Evolutionary conservation across 2,113 vertebrate species (phyloP).

Genomic region (Uropsilus gracilis): DNA sequence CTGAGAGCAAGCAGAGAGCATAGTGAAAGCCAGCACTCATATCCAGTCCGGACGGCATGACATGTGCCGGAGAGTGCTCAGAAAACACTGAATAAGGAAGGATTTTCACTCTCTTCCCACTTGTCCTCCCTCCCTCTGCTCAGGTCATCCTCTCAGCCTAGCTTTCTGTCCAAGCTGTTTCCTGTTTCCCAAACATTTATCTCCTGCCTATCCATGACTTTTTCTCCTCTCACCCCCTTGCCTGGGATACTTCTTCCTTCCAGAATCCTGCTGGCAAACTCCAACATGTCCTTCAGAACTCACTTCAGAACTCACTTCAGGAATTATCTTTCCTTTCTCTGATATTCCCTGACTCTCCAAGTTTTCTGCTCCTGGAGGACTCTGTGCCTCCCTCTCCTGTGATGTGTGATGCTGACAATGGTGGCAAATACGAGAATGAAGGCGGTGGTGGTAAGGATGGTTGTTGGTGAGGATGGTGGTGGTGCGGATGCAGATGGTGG

Average conservation of each 20-base stretch:
- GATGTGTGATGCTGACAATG: background rate
- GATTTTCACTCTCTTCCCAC: background rate
- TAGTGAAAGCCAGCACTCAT: background rate
- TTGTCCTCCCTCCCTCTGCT: background rate
- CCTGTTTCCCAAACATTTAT: slow-evolving; percentile 61
- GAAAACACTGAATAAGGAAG: background rate
- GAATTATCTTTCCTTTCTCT: background rate
- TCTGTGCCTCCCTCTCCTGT: background rate
- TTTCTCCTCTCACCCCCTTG: background rate
- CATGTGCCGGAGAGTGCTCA: background rate
- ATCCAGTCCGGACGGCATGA: background rate
- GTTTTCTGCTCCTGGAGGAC: background rate
- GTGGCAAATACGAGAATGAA: too few relatives aligned
- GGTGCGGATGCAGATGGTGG: too few relatives aligned
- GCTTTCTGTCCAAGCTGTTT: slow-evolving; percentile 47
- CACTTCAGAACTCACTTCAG: slow-evolving; percentile 7
- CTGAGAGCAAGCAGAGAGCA: background rate
- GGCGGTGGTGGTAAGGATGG: background rate
- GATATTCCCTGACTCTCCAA: too few relatives aligned
- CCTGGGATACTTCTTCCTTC: slow-evolving; percentile 37
- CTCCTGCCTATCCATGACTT: background rate
- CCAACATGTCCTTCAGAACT: background rate
- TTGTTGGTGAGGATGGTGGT: background rate
- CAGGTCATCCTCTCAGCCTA: background rate
- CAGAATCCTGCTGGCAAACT: slow-evolving; percentile 43